A percentile compares a stretch with the other conserved stretches of the same genome.
These are phyloP conservation scores for Polypedilum vanderplanki DNA, from an alignment of 1,140 invertebrate genomes.

Conservation along the genomic window DNA sequence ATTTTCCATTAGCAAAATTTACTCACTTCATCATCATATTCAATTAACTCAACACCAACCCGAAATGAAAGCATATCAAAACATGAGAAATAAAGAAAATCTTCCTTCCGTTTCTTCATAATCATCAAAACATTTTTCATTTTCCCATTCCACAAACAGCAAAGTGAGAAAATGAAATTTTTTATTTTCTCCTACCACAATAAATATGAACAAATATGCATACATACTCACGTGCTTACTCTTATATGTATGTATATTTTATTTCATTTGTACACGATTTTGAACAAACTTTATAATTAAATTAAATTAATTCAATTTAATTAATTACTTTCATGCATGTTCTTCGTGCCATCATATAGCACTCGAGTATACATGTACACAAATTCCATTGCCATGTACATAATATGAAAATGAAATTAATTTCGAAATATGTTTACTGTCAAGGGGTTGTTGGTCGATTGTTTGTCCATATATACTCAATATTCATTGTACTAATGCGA, in stretches of 20 bases:
- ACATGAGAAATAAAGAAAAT: neutral
- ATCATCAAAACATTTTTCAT: neutral
- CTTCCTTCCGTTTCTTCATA: too few relatives aligned
- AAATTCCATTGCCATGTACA: neutral
- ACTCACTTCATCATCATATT: too few relatives aligned
- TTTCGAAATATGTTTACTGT: constrained; percentile 7
- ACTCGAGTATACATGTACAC: neutral
- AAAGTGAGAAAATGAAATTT: neutral
- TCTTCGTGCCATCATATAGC: neutral
- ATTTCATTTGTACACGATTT: constrained; percentile 1
- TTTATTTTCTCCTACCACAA: neutral
- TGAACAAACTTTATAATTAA: constrained; percentile 26
- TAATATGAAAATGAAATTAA: constrained; percentile 10
- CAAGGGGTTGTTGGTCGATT: neutral
- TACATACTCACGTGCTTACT: neutral
- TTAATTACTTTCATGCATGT: constrained; percentile 26
- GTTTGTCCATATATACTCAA: neutral
- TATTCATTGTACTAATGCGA: neutral
- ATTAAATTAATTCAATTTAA: constrained; percentile 27
- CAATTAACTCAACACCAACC: neutral
- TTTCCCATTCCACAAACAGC: neutral
- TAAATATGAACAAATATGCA: neutral
- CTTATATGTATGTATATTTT: neutral
- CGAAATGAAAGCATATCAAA: too few relatives aligned
- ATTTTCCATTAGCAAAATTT: too few relatives aligned